These are phyloP conservation scores for Strix aluco DNA, from an alignment of 2,113 vertebrate genomes.

Conservation along the genomic window DNA sequence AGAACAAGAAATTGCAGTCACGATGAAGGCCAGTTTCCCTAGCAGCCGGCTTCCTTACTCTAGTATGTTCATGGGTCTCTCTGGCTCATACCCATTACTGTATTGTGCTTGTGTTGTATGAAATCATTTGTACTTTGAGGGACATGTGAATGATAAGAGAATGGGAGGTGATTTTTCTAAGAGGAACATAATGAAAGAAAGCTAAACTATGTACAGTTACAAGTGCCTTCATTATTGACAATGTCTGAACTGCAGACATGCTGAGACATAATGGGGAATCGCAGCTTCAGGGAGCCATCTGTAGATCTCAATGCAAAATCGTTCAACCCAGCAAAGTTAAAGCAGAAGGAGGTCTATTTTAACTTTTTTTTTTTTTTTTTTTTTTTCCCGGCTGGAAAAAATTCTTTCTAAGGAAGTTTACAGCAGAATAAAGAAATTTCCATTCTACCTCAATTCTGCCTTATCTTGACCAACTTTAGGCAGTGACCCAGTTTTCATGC, in stretches of 20 bases:
- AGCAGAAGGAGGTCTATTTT: background rate
- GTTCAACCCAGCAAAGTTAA: background rate
- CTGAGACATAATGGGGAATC: slow-evolving; percentile 29
- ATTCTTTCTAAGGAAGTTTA: background rate
- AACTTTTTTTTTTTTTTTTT: background rate
- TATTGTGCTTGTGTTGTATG: background rate
- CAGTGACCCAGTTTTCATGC: background rate
- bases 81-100: background rate
- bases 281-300: slow-evolving; percentile 28
- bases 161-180: background rate
- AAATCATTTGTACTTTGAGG: background rate
- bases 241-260: slow-evolving; percentile 7
- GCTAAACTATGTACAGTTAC: background rate
- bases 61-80: background rate
- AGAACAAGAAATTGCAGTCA: background rate
- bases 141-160: background rate
- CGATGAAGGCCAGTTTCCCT: background rate
- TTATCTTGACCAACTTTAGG: background rate
- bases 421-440: background rate
- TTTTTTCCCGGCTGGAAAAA: background rate
- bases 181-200: background rate
- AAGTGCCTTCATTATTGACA: background rate
- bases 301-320: slow-evolving; percentile 20
- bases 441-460: background rate
- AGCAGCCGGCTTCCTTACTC: background rate